phyloP scores from a whole-genome alignment of 2,113 vertebrate genomes.

The Scophthalmus maximus region DNA sequence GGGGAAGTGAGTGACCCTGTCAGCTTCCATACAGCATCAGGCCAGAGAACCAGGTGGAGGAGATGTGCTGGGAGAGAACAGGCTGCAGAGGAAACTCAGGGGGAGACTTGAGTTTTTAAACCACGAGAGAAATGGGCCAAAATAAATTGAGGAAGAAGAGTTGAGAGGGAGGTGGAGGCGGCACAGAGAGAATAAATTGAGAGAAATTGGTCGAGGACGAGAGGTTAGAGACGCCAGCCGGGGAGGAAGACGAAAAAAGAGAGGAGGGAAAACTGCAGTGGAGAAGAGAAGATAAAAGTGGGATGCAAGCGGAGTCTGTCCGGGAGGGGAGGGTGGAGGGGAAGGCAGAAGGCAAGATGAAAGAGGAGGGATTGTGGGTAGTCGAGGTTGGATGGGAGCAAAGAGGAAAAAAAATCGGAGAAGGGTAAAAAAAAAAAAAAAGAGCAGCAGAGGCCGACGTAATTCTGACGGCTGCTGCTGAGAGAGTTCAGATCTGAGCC shows the following conservation, averaged over 20 bases:
- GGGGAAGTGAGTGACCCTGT: not conserved
- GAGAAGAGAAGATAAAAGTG: no score
- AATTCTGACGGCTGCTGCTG: not conserved
- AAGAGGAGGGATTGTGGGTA: constrained; percentile 17
- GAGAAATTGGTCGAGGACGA: constrained; percentile 12
- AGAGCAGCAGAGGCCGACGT: not conserved
- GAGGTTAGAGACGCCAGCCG: not conserved
- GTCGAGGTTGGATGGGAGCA: not conserved
- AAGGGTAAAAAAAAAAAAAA: no score
- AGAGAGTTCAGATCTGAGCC: not conserved
- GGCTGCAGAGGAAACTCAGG: not conserved
- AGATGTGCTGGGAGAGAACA: not conserved
- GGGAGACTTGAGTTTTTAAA: not conserved
- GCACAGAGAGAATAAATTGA: constrained; percentile 13
- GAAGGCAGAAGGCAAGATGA: constrained; percentile 34
- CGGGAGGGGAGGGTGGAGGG: not conserved
- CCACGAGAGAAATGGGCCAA: not conserved
- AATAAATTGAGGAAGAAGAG: not conserved
- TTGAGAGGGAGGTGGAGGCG: not conserved
- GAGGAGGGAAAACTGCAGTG: not conserved
- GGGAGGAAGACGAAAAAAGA: constrained; percentile 11
- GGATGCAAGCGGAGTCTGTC: no score
- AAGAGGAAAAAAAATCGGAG: no score
- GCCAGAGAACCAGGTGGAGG: no score
- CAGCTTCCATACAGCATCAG: not conserved